phyloP scores from a whole-genome alignment of 2,888 invertebrate genomes.

The Phalera bucephala region DNA sequence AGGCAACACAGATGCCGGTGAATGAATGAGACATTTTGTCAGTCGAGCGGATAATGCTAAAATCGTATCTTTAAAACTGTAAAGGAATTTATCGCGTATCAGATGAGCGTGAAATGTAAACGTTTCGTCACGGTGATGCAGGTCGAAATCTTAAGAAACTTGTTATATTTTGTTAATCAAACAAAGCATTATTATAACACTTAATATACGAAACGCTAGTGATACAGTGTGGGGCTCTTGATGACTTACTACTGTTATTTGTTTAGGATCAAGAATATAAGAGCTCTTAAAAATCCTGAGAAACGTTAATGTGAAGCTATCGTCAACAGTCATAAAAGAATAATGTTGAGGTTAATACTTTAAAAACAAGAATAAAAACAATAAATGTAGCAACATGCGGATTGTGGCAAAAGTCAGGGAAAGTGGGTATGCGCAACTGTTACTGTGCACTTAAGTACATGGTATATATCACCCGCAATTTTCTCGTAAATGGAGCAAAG shows the following conservation, averaged over 20 bases:
- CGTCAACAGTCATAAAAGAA: slow-evolving; percentile 1
- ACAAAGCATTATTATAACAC: slow-evolving; percentile 23
- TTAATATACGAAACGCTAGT: slow-evolving; percentile 3
- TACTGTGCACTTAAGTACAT: slow-evolving; percentile 43
- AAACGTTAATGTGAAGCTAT: background rate
- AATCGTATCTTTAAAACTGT: slow-evolving; percentile 19
- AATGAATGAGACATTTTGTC: slow-evolving; percentile 2
- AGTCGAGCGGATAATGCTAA: slow-evolving; percentile 11
- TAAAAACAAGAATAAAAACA: slow-evolving; percentile 33
- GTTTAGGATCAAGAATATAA: slow-evolving; percentile 12
- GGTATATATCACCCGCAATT: slow-evolving; percentile 51
- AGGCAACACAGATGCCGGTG: background rate
- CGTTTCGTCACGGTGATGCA: slow-evolving; percentile 45
- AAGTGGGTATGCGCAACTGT: slow-evolving; percentile 44
- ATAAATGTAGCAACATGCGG: slow-evolving; percentile 29
- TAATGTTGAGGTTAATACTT: slow-evolving; percentile 17
- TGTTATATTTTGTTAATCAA: slow-evolving; percentile 43
- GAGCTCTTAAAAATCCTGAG: slow-evolving; percentile 4
- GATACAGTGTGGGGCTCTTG: background rate
- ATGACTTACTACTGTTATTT: slow-evolving; percentile 5
- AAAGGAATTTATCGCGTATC: slow-evolving; percentile 48
- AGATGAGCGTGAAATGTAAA: slow-evolving; percentile 47
- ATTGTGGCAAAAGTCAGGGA: slow-evolving; percentile 44
- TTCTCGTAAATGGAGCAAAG: slow-evolving; percentile 60
- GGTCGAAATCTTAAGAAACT: slow-evolving; percentile 43